phyloP scores from a whole-genome alignment of 2,888 invertebrate species.

The Cephus runcator region DNA sequence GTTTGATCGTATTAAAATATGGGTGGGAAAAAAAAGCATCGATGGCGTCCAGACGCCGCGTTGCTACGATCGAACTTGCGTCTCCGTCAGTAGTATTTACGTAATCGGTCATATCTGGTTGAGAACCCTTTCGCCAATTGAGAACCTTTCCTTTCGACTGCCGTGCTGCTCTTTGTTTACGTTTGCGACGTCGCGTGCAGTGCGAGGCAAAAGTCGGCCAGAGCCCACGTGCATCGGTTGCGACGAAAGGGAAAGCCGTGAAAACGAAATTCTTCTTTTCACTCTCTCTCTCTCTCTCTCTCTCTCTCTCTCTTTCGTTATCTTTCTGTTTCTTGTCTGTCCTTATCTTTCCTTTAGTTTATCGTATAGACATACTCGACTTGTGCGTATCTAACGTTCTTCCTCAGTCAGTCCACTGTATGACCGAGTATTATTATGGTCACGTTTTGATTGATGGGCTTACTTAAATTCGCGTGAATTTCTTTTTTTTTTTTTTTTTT shows the following conservation, averaged over 20 bases:
- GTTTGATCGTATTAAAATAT: background rate
- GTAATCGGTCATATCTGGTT: background rate
- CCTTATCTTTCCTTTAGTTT: background rate
- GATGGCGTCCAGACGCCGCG: background rate
- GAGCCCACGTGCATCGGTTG: background rate
- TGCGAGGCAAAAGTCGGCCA: background rate
- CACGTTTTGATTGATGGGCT: background rate
- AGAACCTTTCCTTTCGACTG: background rate
- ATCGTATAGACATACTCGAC: background rate
- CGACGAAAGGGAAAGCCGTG: background rate
- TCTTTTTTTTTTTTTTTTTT: background rate
- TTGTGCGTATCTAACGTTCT: background rate
- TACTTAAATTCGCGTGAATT: background rate
- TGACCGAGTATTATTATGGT: background rate
- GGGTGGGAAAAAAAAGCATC: background rate
- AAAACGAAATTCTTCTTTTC: background rate
- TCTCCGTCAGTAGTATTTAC: background rate
- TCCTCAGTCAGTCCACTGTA: background rate
- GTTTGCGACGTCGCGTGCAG: background rate
- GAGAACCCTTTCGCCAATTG: background rate
- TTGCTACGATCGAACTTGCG: background rate
- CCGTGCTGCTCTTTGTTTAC: background rate
- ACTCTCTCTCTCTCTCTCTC: background rate
- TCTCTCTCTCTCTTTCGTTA: background rate
- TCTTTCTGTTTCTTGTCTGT: background rate